Percentiles rank a stretch among this genome's conserved stretches.
Evolutionary conservation across 1,140 invertebrate genomes (phyloP).

Genomic region (Aphelenchoides fujianensis): DNA sequence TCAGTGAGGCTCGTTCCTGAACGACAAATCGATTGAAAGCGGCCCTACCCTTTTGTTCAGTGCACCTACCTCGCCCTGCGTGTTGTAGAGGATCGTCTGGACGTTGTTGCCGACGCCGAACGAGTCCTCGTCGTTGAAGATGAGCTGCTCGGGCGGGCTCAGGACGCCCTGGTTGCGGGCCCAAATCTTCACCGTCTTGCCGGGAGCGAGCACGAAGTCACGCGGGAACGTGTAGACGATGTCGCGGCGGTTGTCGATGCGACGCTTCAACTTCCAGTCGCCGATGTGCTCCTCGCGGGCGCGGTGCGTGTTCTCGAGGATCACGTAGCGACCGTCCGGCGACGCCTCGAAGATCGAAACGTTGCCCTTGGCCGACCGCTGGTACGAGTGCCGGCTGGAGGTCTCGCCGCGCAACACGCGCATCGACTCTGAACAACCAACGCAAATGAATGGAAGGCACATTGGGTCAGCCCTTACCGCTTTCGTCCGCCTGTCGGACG

Average conservation of each 20-base stretch:
- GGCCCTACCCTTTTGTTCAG: no score
- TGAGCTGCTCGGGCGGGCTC: slow-evolving; percentile 57
- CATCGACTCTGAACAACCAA: slow-evolving; percentile 48
- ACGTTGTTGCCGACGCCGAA: slow-evolving; percentile 60
- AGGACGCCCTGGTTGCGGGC: slow-evolving; percentile 52
- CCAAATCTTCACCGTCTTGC: slow-evolving; percentile 60
- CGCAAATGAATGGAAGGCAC: not conserved
- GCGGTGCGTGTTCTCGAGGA: slow-evolving; percentile 61
- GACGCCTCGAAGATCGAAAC: slow-evolving; percentile 53
- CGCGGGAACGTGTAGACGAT: slow-evolving; percentile 60
- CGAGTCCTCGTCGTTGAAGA: slow-evolving; percentile 59
- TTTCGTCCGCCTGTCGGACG: slow-evolving; percentile 50
- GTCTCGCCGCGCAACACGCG: slow-evolving; percentile 65
- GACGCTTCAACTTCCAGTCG: slow-evolving; percentile 62
- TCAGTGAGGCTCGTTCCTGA: slow-evolving; percentile 60
- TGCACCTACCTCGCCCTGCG: slow-evolving; percentile 49
- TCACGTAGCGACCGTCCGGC: slow-evolving; percentile 38
- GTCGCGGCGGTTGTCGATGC: slow-evolving; percentile 57
- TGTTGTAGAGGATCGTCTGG: slow-evolving; percentile 61
- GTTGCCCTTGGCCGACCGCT: slow-evolving; percentile 65
- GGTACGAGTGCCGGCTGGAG: slow-evolving; percentile 66
- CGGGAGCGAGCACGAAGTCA: slow-evolving; percentile 56
- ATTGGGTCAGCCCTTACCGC: slow-evolving; percentile 30
- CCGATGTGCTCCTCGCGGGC: slow-evolving; percentile 58
- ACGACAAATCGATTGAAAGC: slow-evolving; percentile 20